These are phyloP conservation scores for Oxyura jamaicensis DNA, from an alignment of 2,113 vertebrate genomes.

Conservation along the genomic window DNA sequence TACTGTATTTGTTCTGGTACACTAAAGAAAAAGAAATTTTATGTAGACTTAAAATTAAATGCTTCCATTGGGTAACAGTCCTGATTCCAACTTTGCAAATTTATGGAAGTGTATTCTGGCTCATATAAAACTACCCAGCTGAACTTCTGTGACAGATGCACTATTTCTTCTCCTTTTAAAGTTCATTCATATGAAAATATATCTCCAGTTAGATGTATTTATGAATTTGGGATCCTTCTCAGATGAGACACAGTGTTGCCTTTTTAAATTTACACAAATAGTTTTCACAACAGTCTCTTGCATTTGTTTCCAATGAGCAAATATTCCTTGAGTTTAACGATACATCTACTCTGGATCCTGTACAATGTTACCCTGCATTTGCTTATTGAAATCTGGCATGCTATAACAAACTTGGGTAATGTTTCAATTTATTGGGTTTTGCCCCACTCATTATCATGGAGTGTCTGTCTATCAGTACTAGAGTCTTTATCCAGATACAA, in stretches of 20 bases:
- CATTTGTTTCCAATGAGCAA: conserved; percentile 33
- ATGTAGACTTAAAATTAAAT: conserved; percentile 45
- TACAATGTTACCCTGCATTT: not conserved
- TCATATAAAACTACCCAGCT: not conserved
- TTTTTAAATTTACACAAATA: conserved; percentile 32
- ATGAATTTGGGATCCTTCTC: conserved; percentile 23
- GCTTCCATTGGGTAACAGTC: conserved; percentile 44
- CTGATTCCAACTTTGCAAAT: conserved; percentile 21
- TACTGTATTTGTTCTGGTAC: not conserved
- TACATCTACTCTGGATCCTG: not conserved
- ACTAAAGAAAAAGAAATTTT: not conserved
- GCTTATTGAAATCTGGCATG: not conserved
- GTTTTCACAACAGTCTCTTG: conserved; percentile 18
- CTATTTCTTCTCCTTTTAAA: conserved; percentile 25
- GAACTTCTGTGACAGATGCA: conserved; percentile 24
- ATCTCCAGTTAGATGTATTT: conserved; percentile 23
- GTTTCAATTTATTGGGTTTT: not conserved
- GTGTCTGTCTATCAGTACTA: not conserved
- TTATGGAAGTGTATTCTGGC: conserved; percentile 52
- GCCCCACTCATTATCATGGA: not conserved
- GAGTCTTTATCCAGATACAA: not conserved
- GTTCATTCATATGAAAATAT: not conserved
- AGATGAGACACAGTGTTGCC: not conserved
- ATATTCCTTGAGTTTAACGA: not conserved
- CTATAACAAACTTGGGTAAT: not conserved